Conservation (phyloP, 2,888 invertebrate species). For the Lymantria monacha region DNA sequence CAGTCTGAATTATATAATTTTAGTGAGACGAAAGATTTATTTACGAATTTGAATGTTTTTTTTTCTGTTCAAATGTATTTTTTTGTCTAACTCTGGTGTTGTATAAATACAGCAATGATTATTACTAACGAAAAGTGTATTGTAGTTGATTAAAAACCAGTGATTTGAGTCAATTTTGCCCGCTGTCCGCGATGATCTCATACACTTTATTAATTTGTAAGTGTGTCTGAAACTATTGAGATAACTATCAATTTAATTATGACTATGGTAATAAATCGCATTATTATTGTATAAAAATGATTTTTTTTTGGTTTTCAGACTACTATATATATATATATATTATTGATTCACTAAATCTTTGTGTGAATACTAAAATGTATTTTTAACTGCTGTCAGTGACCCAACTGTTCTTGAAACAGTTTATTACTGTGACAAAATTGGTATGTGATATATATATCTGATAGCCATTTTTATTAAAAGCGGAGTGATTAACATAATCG, state of each 20-base stretch:
- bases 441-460: constrained; percentile 9
- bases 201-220: constrained; percentile 57
- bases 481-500: not conserved
- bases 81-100: constrained; percentile 42
- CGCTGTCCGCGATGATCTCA: constrained; percentile 74
- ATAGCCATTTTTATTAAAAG: constrained; percentile 1
- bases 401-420: constrained; percentile 1
- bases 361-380: not conserved
- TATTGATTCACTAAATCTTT: not conserved
- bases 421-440: not conserved
- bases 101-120: constrained; percentile 47
- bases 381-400: constrained; percentile 22
- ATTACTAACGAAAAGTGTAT: constrained; percentile 45
- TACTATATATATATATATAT: constrained; percentile 15
- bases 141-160: constrained; percentile 52
- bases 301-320: constrained; percentile 52
- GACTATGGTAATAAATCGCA: constrained; percentile 48
- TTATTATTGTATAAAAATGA: constrained; percentile 37
- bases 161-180: constrained; percentile 73
- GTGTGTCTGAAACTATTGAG: constrained; percentile 42
- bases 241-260: constrained; percentile 35
- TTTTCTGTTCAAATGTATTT: constrained; percentile 52
- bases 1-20: constrained; percentile 57
- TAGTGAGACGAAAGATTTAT: constrained; percentile 48
- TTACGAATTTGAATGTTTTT: constrained; percentile 46